Evolutionary conservation across 2,113 vertebrate genomes (phyloP), one percentile per base, ranked within the genome.

Genomic region (Anarhynchus alexandrinus): DNA sequence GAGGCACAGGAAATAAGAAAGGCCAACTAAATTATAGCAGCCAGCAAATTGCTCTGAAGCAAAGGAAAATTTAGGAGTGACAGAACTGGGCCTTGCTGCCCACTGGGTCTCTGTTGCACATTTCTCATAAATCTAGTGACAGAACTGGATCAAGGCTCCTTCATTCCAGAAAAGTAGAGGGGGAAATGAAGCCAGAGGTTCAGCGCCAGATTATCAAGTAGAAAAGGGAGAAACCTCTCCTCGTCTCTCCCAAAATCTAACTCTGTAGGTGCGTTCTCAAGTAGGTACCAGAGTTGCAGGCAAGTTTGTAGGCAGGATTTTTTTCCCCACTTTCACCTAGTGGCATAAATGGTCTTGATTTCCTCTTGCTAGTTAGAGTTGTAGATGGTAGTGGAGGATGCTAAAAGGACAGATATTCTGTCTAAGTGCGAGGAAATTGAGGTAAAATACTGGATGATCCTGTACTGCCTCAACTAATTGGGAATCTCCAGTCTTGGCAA

Each of bases 1-100:
- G 85, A 96, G 82, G 88, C 90, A 94, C 86, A 94, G 96, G 95
- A 96, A 96, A 84, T 71, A 86, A 83, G 64, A 77, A 90, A 79
- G 67, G 82, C 88, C 82, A 90, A 38, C 51, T 70, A 77, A 93
- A 86, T 85, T 91, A 82, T 11, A 74, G 82, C 85, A 93, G 82
- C 88, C 54, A 95, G 66, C 78, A 90, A 47, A 43, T 34, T 91
- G 27, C 87, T 96, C 87, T 94, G 69, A 93, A 93, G 61, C 55
- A 78, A 73, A 83, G 42, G 85, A 88, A 81, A 88, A 95, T 66
- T 88, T 86, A 90, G 64, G 91, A 88, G 88, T 57, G 64, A 43
- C 47, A 93, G 80, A 88, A 43, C 43, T 84, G 61, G 64, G 59
- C 36, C 77, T 74, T 93, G 64, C 51, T 96, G 90, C 72, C 88